Percentiles rank a stretch among this genome's conserved stretches.
Evolutionary conservation across 2,888 invertebrate genomes (phyloP).

Genomic region (Drosophila setosimentum): DNA sequence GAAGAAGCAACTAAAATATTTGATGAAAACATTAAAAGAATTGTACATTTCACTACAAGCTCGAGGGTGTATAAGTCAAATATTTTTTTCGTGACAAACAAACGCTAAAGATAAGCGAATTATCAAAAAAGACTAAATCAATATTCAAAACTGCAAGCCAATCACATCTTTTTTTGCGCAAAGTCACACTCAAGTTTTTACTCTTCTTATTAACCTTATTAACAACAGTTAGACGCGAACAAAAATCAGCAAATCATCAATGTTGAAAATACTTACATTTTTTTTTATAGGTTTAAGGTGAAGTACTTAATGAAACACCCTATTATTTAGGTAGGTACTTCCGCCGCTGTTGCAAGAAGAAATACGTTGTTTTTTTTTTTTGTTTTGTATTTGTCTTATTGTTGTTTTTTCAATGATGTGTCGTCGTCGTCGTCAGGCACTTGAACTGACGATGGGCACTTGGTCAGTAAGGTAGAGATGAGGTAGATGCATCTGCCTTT

Average conservation of each 20-base stretch:
- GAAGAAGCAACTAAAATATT: neutral
- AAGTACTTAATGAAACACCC: conserved; percentile 50
- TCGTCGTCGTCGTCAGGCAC: conserved; percentile 42
- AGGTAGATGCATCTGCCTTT: conserved; percentile 61
- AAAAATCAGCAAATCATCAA: conserved; percentile 17
- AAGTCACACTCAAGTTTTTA: conserved; percentile 2
- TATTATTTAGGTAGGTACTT: conserved; percentile 58
- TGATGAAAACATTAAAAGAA: neutral
- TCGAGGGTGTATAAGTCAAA: neutral
- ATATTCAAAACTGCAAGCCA: conserved; percentile 1
- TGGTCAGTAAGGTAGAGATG: conserved; percentile 68
- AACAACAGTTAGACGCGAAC: neutral
- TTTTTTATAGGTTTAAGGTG: conserved; percentile 6
- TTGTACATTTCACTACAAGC: neutral
- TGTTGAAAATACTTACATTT: neutral
- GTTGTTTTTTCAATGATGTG: conserved; percentile 51
- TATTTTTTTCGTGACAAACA: neutral
- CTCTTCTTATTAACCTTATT: neutral
- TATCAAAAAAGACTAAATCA: neutral
- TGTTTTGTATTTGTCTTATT: conserved; percentile 12
- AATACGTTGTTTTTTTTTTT: conserved; percentile 44
- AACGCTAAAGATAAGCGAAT: neutral
- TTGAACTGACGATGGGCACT: conserved; percentile 64
- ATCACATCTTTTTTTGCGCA: neutral
- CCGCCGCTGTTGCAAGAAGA: conserved; percentile 62